phyloP scores from a whole-genome alignment of 2,113 vertebrate species.

The Perca flavescens region DNA sequence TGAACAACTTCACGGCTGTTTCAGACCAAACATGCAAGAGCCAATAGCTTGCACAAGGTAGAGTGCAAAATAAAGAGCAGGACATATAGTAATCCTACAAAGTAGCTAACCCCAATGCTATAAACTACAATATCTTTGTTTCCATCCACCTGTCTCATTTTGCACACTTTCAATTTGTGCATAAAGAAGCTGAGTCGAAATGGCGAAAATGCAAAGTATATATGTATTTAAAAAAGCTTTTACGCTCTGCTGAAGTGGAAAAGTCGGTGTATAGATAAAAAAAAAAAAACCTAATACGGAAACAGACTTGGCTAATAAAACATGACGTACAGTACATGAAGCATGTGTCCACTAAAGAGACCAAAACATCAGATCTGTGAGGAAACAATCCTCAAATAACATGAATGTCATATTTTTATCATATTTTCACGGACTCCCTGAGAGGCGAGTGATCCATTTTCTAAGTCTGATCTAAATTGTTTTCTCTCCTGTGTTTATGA shows the following conservation, averaged over 20 bases:
- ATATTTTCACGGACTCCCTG: background rate
- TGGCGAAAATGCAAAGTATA: background rate
- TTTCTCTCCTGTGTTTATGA: too few relatives aligned
- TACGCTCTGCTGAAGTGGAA: background rate
- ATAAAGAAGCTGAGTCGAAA: background rate
- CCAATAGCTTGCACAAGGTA: background rate
- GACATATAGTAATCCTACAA: background rate
- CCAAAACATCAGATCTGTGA: background rate
- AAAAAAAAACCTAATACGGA: background rate
- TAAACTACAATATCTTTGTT: background rate
- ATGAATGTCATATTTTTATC: background rate
- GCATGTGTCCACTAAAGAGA: background rate
- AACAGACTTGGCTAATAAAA: background rate
- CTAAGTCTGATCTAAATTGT: too few relatives aligned
- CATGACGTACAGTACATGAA: background rate
- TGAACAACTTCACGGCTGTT: background rate
- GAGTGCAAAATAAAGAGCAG: slow-evolving; percentile 9
- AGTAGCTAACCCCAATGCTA: slow-evolving; percentile 23
- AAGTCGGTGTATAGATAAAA: background rate
- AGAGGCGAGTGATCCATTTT: too few relatives aligned
- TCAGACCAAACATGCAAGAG: background rate
- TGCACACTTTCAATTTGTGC: background rate
- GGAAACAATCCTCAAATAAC: background rate
- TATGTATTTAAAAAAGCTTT: background rate
- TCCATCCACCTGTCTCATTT: slow-evolving; percentile 11